Conservation (phyloP, 2,888 invertebrate species). For the Ormyrus nitidulus region DNA sequence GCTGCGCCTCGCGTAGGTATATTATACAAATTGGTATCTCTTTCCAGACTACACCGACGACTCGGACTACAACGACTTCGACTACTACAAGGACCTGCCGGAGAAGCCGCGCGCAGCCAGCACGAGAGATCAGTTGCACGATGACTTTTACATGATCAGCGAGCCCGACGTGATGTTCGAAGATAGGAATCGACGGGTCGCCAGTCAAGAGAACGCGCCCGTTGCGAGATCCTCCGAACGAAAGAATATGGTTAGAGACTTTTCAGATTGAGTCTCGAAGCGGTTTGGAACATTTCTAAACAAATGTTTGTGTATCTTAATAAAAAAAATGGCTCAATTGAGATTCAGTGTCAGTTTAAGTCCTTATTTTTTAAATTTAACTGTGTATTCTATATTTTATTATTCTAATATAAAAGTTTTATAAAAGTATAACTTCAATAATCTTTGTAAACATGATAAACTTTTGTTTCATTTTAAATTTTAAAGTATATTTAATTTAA, state of each 20-base stretch:
- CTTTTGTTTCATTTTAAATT: no score
- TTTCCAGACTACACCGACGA: slow-evolving; percentile 68
- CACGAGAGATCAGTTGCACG: slow-evolving; percentile 57
- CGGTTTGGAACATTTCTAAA: no score
- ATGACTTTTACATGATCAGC: slow-evolving; percentile 65
- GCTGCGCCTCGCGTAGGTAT: background rate
- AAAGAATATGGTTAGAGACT: slow-evolving; percentile 16
- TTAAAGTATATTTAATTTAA: no score
- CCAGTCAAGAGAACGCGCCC: background rate
- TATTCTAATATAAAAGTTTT: no score
- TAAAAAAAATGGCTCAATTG: no score
- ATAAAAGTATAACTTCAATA: no score
- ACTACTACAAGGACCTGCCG: slow-evolving; percentile 65
- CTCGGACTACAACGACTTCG: slow-evolving; percentile 67
- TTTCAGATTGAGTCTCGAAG: background rate
- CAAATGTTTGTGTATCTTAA: no score
- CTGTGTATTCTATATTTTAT: no score
- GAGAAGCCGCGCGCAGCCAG: slow-evolving; percentile 54
- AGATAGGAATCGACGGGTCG: slow-evolving; percentile 27
- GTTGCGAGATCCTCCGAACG: background rate
- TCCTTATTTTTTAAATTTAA: no score
- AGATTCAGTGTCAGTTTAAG: no score
- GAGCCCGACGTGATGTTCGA: slow-evolving; percentile 21
- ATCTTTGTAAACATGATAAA: no score
- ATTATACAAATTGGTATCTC: background rate